A percentile compares a stretch with the other conserved stretches of the same genome.
phyloP scores from a whole-genome alignment of 1,140 invertebrate species.

The Heliconius congener region DNA sequence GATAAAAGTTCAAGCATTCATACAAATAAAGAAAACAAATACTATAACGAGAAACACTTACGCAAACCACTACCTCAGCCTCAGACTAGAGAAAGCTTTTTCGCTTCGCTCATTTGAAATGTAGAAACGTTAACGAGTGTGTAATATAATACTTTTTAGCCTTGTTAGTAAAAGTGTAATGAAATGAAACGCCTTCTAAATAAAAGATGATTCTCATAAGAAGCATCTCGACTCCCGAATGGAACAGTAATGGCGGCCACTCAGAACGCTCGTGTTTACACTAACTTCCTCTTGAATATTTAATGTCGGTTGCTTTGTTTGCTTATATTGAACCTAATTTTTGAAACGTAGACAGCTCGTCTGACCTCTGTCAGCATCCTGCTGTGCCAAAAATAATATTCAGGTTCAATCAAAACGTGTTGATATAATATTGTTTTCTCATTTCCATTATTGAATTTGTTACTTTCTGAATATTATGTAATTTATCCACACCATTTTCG shows the following conservation, averaged over 20 bases:
- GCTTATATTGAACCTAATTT: slow-evolving; percentile 43
- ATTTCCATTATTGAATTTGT: not conserved
- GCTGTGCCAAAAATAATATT: not conserved
- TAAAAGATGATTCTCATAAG: slow-evolving; percentile 62
- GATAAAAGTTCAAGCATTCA: no score
- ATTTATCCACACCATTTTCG: not conserved
- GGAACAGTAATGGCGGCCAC: slow-evolving; percentile 55
- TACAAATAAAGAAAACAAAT: no score
- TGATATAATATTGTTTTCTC: not conserved
- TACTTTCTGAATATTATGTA: not conserved
- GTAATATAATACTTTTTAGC: slow-evolving; percentile 30
- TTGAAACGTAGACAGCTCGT: slow-evolving; percentile 20
- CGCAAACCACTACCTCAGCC: slow-evolving; percentile 1
- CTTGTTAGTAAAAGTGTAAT: slow-evolving; percentile 42
- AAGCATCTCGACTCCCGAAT: slow-evolving; percentile 49
- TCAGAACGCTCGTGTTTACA: slow-evolving; percentile 52
- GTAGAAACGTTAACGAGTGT: slow-evolving; percentile 19
- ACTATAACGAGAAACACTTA: not conserved
- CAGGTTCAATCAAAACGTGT: not conserved
- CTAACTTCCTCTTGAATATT: slow-evolving; percentile 66
- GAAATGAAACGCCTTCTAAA: slow-evolving; percentile 59
- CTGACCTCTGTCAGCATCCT: slow-evolving; percentile 5
- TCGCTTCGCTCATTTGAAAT: not conserved
- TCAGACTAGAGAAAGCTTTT: slow-evolving; percentile 9
- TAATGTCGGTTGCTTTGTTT: slow-evolving; percentile 58